Evolutionary conservation across 1,140 invertebrate species (phyloP), one percentile per base, ranked within the genome.

Genomic region (Listronotus bonariensis): DNA sequence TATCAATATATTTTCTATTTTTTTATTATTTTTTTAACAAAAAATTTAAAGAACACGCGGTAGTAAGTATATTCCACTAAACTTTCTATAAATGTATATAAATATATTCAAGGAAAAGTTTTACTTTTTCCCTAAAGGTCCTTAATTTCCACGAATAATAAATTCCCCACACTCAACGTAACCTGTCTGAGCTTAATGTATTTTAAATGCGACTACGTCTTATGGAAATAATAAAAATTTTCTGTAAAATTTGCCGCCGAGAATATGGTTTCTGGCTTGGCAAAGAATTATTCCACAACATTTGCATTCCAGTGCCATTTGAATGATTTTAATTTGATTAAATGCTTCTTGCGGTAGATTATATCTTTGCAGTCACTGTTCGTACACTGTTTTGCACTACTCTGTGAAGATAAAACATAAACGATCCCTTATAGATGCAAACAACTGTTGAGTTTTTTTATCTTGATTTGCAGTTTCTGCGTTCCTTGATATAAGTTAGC

Each of bases 271-370:
- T 52, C 56, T 53, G 46, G 56, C 56, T n/a, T 54, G 42, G 46
- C 58, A 45, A 59, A 61, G 52, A 53, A 67, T 67, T 67, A 67
- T 67, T 67, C 65, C 65, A 45, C 51, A 54, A 67, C 65, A 67
- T 67, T 67, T 67, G 65, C 65, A 67, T 67, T 67, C 53, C 57
- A 52, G 38, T 55, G 58, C 65, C 57, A 62, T 67, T 62, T 62
- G 65, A 67, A 67, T 67, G 65, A 67, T 67, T 55, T 60, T 62
- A 67, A 67, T 67, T 67, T 67, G 57, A 67, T 61, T 55, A 60
- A 67, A 59, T 60, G 57, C 57, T 31, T 42, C 43, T 45, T 15
- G 54, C 54, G 48, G 48, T 52, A 18, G 63, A 58, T 58, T 52
- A 43, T 65, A 58, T 64, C 61, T 54, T 54, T 43, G 49, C 53